Evolutionary conservation across 2,113 vertebrate genomes (phyloP).

Genomic region (Abramis brama): DNA sequence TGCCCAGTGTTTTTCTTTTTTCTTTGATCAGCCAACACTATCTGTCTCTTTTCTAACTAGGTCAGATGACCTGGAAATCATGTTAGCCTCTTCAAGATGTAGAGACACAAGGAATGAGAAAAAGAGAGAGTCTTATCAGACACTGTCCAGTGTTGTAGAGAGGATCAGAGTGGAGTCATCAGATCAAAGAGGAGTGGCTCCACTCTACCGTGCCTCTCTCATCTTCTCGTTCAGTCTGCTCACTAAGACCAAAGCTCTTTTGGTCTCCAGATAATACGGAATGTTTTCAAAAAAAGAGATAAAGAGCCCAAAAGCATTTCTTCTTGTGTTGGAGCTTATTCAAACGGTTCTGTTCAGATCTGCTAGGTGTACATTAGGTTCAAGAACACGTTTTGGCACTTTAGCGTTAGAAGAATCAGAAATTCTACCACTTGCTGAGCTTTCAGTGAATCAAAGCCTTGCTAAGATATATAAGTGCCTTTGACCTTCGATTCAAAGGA

Average conservation of each 20-base stretch:
- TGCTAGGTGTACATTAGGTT: conserved; percentile 1
- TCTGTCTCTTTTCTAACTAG: conserved; percentile 25
- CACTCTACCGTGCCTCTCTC: conserved; percentile 65
- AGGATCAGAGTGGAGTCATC: conserved; percentile 90
- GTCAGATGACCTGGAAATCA: conserved; percentile 45
- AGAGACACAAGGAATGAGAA: conserved; percentile 1
- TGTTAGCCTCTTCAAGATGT: conserved; percentile 12
- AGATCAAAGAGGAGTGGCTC: conserved; percentile 90
- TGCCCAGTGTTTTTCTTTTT: neutral
- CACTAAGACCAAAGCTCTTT: conserved; percentile 78
- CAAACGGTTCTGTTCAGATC: conserved; percentile 1
- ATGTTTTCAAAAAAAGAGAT: conserved; percentile 64
- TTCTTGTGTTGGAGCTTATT: neutral
- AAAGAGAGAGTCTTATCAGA: conserved; percentile 79
- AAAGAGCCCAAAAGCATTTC: conserved; percentile 11
- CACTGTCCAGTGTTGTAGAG: conserved; percentile 86
- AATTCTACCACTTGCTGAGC: neutral
- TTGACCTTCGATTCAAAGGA: neutral
- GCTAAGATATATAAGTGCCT: neutral
- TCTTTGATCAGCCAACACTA: conserved; percentile 41
- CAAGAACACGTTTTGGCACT: conserved; percentile 4
- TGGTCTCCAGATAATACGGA: conserved; percentile 83
- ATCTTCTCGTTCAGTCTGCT: conserved; percentile 60
- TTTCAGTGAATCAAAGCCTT: neutral
- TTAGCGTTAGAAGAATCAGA: neutral